phyloP scores from a whole-genome alignment of 2,888 invertebrate species.

The Esperia sulphurella region DNA sequence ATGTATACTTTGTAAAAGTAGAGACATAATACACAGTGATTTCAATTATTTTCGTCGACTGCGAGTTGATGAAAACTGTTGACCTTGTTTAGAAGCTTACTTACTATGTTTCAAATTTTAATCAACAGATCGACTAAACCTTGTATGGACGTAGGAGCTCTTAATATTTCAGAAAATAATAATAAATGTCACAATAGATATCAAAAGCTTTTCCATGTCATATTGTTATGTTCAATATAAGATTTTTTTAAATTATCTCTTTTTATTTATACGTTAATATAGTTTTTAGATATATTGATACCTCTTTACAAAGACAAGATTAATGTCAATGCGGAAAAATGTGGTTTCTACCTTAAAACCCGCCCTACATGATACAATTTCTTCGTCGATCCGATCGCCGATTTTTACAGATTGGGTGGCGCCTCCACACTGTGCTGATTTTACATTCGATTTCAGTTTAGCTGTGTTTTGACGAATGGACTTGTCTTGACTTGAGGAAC shows the following conservation, averaged over 20 bases:
- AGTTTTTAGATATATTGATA: neutral
- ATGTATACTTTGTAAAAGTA: conserved; percentile 50
- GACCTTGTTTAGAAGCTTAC: conserved; percentile 78
- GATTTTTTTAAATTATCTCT: neutral
- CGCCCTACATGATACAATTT: no score
- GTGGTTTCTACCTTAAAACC: no score
- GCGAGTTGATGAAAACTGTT: conserved; percentile 77
- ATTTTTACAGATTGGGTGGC: no score
- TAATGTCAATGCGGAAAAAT: neutral
- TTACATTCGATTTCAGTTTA: no score
- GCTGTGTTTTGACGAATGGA: no score
- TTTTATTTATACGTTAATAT: neutral
- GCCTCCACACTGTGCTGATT: no score
- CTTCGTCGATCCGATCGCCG: no score
- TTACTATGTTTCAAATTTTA: conserved; percentile 78
- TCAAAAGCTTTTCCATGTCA: no score
- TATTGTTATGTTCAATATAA: neutral
- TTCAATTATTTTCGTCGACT: conserved; percentile 72
- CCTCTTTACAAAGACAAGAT: conserved; percentile 1
- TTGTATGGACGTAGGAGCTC: conserved; percentile 23
- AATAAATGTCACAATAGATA: no score
- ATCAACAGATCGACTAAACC: conserved; percentile 77
- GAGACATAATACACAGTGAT: conserved; percentile 61
- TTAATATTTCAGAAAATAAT: neutral
- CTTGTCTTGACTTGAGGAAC: no score